These are phyloP conservation scores for Lasioglossum lativentre DNA, from an alignment of 2,888 invertebrate species.

Conservation along the genomic window DNA sequence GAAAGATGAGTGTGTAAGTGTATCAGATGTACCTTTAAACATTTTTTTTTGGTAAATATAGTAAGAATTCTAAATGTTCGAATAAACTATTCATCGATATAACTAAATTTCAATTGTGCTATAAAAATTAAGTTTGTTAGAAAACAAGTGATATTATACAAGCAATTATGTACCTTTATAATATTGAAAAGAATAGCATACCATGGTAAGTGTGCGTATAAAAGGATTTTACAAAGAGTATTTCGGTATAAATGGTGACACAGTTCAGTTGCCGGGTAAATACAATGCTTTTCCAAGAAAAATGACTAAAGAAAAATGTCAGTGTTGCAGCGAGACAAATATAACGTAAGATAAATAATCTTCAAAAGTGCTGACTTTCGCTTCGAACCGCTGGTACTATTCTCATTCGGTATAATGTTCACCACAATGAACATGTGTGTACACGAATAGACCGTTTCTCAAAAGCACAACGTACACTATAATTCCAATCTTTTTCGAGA, in stretches of 20 bases:
- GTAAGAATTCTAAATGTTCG: too few species aligned
- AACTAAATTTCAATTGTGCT: too few species aligned
- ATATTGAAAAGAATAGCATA: not conserved
- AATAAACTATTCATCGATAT: too few species aligned
- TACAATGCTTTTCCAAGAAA: not conserved
- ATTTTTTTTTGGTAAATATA: not conserved
- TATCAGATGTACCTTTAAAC: not conserved
- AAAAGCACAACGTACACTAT: too few species aligned
- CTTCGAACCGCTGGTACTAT: too few species aligned
- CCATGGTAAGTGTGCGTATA: not conserved
- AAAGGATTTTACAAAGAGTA: not conserved
- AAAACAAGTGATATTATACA: not conserved
- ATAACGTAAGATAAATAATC: not conserved
- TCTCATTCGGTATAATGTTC: too few species aligned
- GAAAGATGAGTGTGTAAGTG: not conserved
- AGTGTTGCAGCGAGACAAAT: not conserved
- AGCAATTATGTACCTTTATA: not conserved
- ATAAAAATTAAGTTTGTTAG: not conserved
- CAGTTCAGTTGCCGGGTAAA: not conserved
- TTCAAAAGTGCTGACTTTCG: not conserved
- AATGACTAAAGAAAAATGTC: not conserved
- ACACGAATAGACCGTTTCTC: too few species aligned
- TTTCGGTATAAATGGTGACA: not conserved
- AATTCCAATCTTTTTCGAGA: not conserved
- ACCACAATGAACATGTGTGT: too few species aligned